Base-by-base conservation (phyloP, 2,113 vertebrate species). In the Craseonycteris thonglongyai region DNA sequence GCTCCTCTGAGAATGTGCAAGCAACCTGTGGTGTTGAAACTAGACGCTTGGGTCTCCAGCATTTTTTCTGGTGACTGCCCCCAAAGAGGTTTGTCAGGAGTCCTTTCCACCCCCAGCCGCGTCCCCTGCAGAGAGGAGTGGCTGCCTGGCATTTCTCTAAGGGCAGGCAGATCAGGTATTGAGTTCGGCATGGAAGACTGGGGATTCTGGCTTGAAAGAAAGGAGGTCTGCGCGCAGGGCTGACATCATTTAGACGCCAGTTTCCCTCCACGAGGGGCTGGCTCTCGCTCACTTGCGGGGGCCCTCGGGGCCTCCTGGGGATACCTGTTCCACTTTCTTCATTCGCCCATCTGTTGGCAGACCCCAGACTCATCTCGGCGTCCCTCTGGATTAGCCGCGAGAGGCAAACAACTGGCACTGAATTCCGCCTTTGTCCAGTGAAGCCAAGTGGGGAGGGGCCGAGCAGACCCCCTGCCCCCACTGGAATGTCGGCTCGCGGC, bases 361-460 rank as follows among this genome's bases (percentile, higher is more conserved):
- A 95, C 96, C 95, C 93, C 93, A 84, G 85, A 59, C 94, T 78
- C 76, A 80, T 78, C 63, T 28, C 76, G 61, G 85, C 87, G 61
- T 49, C 83, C 83, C 83, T 83, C 80, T 58, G 22, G 80, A 90
- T 90, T 54, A 84, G 94, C 93, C 49, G 33, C 81, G 5, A 83
- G 91, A 94, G 89, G 83, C 91, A 21, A 75, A 80, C 88, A 24
- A 18, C 86, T 26, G 93, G 59, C 61, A 80, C 47, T 96, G 89
- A 97, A 96, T 97, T 82, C 89, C 90, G 89, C 93, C 96, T 96
- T 97, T 97, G 97, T 97, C 96, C 92, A 4, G 74, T 7, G 82
- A 51, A 71, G 84, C 95, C 87, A 38, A 88, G 68, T 61, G 80
- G 87, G 92, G 92, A 96, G 95, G 93, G 95, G 93, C 95, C 33